Evolutionary conservation across 2,113 vertebrate species (phyloP).

Genomic region (Phoxinus phoxinus): DNA sequence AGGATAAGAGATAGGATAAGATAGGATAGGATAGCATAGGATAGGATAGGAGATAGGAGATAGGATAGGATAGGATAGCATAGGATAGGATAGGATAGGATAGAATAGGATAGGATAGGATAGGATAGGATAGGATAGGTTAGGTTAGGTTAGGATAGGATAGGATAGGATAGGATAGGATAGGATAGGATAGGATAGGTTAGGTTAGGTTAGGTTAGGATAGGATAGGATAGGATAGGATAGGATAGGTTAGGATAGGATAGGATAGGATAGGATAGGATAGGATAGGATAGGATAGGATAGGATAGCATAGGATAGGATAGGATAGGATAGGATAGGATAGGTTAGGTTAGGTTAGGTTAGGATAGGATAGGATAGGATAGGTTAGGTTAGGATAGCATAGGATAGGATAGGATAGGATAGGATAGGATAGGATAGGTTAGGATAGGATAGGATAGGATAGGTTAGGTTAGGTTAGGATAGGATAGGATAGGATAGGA

Average conservation of each 20-base stretch:
- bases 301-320: not conserved
- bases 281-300: not conserved
- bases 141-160: no score
- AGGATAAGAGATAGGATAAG: not conserved
- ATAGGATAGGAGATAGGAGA: not conserved
- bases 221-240: not conserved
- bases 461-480: no score
- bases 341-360: not conserved
- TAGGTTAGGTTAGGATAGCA: no score
- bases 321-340: not conserved
- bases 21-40: not conserved
- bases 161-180: no score
- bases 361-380: not conserved
- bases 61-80: not conserved
- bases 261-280: not conserved
- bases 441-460: not conserved
- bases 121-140: not conserved
- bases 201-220: not conserved
- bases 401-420: not conserved
- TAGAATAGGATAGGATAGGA: not conserved
- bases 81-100: slow-evolving; percentile 8
- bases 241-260: not conserved
- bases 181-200: no score
- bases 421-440: not conserved
- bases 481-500: not conserved